Evolutionary conservation across 2,797 vertebrate genomes (phyloP).

Genomic region (Acanthis flammea): DNA sequence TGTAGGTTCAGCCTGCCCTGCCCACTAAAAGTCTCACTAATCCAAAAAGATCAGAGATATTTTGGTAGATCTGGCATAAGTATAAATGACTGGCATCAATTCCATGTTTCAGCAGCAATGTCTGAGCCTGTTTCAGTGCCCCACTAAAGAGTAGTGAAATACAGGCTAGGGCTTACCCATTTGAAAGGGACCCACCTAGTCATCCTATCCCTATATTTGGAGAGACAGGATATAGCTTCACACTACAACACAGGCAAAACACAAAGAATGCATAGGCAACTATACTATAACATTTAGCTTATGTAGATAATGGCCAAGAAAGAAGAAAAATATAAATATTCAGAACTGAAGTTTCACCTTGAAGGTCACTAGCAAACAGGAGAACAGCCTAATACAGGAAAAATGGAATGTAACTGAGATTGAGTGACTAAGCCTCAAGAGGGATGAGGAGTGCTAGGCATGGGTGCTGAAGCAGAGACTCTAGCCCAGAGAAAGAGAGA

Average conservation of each 20-base stretch:
- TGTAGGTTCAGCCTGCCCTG: not conserved
- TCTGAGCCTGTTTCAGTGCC: not conserved
- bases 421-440: not conserved
- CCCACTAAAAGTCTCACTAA: not conserved
- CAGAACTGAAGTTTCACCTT: not conserved
- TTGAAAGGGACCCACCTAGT: too few relatives aligned
- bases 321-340: not conserved
- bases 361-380: not conserved
- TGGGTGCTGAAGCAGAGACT: not conserved
- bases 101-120: not conserved
- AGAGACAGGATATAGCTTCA: too few relatives aligned
- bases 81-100: not conserved
- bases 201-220: too few relatives aligned
- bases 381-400: not conserved
- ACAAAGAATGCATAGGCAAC: not conserved
- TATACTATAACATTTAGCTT: not conserved
- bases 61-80: not conserved
- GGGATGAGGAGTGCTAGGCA: not conserved
- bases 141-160: not conserved
- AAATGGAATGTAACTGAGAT: not conserved
- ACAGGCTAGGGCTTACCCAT: not conserved
- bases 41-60: not conserved
- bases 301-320: not conserved
- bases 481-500: not conserved
- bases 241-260: not conserved